Evolutionary conservation across 1,140 invertebrate genomes (phyloP).

Genomic region (Homalodisca vitripennis): DNA sequence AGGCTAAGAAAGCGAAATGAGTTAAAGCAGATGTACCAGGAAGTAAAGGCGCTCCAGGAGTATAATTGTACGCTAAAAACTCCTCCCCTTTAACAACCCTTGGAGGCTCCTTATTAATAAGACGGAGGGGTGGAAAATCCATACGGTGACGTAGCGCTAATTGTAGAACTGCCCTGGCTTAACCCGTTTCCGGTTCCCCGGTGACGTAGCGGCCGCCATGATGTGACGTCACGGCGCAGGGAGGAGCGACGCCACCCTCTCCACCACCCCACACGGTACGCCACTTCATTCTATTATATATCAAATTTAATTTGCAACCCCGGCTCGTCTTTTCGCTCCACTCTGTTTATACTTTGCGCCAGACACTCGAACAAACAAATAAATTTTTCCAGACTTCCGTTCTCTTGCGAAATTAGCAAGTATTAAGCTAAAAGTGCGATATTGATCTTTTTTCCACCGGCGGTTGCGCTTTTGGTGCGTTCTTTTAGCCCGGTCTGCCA

Average conservation of each 20-base stretch:
- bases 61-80: conserved; percentile 20
- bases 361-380: neutral
- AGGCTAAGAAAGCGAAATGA: conserved; percentile 20
- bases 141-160: conserved; percentile 21
- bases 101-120: conserved; percentile 17
- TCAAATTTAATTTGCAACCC: conserved; percentile 8
- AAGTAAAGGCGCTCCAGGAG: neutral
- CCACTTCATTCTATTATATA: neutral
- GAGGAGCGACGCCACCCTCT: neutral
- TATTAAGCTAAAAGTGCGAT: neutral
- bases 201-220: no score
- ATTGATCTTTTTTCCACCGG: conserved; percentile 11
- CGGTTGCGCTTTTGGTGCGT: neutral
- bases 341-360: neutral
- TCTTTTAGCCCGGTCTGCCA: neutral
- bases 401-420: neutral
- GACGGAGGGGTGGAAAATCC: conserved; percentile 9
- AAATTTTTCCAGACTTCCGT: neutral
- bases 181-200: conserved; percentile 22
- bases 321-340: no score
- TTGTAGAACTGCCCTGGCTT: conserved; percentile 21
- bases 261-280: neutral
- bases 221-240: neutral
- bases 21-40: neutral
- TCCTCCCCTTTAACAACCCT: conserved; percentile 7